These are phyloP conservation scores for Tenualosa ilisha DNA, from an alignment of 2,797 vertebrate species.

Conservation along the genomic window DNA sequence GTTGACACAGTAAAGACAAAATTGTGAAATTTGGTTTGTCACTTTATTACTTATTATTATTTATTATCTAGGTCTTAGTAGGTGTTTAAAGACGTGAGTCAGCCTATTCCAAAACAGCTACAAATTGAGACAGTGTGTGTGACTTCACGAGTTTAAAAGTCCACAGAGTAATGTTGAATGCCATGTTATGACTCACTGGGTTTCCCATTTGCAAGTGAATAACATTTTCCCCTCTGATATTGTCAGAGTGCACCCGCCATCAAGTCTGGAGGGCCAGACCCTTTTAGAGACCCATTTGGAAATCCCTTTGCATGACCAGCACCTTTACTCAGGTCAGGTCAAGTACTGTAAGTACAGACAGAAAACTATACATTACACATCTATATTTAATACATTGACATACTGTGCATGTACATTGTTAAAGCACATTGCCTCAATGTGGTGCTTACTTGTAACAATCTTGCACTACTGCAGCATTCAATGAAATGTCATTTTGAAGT, in stretches of 20 bases:
- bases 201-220: not conserved
- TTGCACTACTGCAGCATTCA: not conserved
- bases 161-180: not conserved
- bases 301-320: conserved; percentile 54
- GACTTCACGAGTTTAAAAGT: not conserved
- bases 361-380: not conserved
- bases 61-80: not conserved
- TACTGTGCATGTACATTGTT: not conserved
- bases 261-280: conserved; percentile 67
- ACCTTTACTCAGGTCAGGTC: conserved; percentile 19
- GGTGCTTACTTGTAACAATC: not conserved
- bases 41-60: too few species aligned
- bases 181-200: not conserved
- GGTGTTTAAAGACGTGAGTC: not conserved
- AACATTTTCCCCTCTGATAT: conserved; percentile 26
- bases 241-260: conserved; percentile 58
- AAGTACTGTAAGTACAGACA: not conserved
- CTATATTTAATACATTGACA: not conserved
- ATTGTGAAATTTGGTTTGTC: not conserved
- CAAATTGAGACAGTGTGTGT: not conserved
- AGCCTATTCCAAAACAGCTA: not conserved
- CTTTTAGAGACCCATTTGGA: conserved; percentile 81
- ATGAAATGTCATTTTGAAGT: not conserved
- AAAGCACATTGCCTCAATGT: not conserved
- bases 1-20: not conserved